phyloP scores from a whole-genome alignment of 2,797 vertebrate genomes.

The Micropoecilia bifurca region DNA sequence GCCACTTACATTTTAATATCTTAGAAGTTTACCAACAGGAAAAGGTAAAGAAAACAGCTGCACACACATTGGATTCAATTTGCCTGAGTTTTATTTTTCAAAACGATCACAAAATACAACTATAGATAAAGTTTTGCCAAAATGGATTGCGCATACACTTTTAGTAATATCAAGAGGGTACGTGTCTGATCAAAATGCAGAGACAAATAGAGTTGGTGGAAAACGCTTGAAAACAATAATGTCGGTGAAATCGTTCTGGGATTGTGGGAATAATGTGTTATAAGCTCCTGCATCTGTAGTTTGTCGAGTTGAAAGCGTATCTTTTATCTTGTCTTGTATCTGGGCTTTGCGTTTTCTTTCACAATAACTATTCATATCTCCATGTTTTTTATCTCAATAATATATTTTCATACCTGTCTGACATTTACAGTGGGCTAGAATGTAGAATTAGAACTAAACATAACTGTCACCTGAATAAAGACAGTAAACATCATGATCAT shows the following conservation, averaged over 20 bases:
- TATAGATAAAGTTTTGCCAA: constrained; percentile 13
- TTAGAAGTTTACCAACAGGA: constrained; percentile 37
- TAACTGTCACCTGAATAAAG: not conserved
- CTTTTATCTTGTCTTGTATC: not conserved
- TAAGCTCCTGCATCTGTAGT: constrained; percentile 2
- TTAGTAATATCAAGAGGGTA: constrained; percentile 19
- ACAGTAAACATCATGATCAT: not conserved
- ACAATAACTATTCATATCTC: not conserved
- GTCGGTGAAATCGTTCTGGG: constrained; percentile 9
- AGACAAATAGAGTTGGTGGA: constrained; percentile 14
- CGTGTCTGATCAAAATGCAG: constrained; percentile 3
- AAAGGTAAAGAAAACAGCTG: constrained; percentile 16
- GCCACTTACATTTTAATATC: constrained; percentile 44
- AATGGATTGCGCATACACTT: constrained; percentile 15
- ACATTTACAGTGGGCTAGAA: not conserved
- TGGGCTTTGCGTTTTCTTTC: not conserved
- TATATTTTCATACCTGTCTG: not conserved
- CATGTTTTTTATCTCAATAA: not conserved
- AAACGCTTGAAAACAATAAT: constrained; percentile 19
- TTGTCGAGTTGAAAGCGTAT: not conserved
- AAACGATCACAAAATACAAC: not conserved
- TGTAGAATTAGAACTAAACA: not conserved
- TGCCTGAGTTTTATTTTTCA: not conserved
- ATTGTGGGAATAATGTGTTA: constrained; percentile 8
- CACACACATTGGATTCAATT: constrained; percentile 2